Percentiles rank a stretch among this genome's conserved stretches.
Conservation (phyloP, 2,113 vertebrate species). For the Thymallus thymallus region DNA sequence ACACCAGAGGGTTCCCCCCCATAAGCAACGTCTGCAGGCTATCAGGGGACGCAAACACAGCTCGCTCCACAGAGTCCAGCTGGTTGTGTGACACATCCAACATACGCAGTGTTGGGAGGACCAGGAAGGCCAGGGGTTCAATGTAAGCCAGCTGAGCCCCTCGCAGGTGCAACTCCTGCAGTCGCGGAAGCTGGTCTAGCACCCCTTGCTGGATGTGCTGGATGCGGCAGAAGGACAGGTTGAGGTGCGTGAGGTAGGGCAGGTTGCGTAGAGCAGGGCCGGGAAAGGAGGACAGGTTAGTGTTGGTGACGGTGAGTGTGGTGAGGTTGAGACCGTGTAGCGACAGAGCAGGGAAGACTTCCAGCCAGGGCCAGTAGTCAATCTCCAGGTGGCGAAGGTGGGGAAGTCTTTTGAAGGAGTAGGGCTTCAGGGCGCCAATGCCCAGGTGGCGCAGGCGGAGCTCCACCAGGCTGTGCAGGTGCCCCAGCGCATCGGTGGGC, state of each 20-base stretch:
- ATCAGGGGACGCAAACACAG: conserved; percentile 85
- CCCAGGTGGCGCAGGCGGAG: conserved; percentile 72
- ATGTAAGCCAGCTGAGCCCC: conserved; percentile 82
- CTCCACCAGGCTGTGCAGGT: conserved; percentile 68
- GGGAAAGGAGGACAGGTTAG: conserved; percentile 88
- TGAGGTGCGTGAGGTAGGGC: conserved; percentile 92
- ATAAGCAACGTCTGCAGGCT: conserved; percentile 88
- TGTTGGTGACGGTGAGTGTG: conserved; percentile 89
- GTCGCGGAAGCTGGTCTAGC: conserved; percentile 84
- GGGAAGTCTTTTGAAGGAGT: conserved; percentile 89
- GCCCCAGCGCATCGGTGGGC: conserved; percentile 70
- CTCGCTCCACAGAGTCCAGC: conserved; percentile 89
- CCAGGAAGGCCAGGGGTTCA: conserved; percentile 86
- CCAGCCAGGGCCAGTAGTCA: conserved; percentile 90
- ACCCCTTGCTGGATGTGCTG: conserved; percentile 87
- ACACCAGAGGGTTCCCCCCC: conserved; percentile 91
- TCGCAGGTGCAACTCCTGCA: conserved; percentile 89
- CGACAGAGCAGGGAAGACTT: conserved; percentile 86
- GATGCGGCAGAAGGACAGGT: conserved; percentile 92
- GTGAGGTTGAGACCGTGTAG: conserved; percentile 94
- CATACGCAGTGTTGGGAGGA: conserved; percentile 88
- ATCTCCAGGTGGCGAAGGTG: conserved; percentile 87
- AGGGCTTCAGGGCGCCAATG: conserved; percentile 77
- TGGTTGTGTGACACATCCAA: conserved; percentile 91
- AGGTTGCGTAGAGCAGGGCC: conserved; percentile 85